Evolutionary conservation across 2,113 vertebrate genomes (phyloP), one percentile per base, ranked within the genome.

Genomic region (Thinocorus orbignyianus): DNA sequence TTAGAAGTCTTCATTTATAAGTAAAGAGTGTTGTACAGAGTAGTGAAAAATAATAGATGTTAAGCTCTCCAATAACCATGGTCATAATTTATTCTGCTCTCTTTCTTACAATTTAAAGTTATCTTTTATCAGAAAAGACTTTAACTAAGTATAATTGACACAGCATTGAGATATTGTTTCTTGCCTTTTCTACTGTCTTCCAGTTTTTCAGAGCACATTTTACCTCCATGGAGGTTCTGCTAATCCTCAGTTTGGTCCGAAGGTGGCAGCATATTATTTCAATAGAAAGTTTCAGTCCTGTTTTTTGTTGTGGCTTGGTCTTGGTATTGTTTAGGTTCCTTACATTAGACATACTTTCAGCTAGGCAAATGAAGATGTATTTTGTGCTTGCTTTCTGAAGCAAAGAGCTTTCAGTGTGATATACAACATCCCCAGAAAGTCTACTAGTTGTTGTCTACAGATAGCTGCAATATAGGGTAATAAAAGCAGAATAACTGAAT

Each of bases 241-340:
- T 65, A 39, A 48, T 46, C 22, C 64, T 83, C 70, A 3, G 1
- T 55, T 64, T 82, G 41, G 42, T 93, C 98, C 65, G 41, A 94
- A 98, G 98, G 95, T 98, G 98, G 98, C 98, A 98, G 97, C 83
- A 97, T 78, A n/a, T 94, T 85, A 78, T 97, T 96, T 81, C 65
- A 20, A 1, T 4, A 90, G 89, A 71, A 33, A 71, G 31, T 46
- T 83, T 33, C 25, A 4, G 13, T 62, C 17, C 7, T 2, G 5
- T 39, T 58, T 22, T 18, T 18, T 13, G 24, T 26, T 17, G 24
- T 26, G 61, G 9, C 25, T 76, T 52, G 44, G 65, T 70, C 52
- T 39, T 35, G 52, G 7, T 25, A 5, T 15, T 70, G 52, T 31
- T 41, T 49, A 11, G n/a, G 49, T 66, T 80, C 35, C 58, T 57